Conservation (phyloP, 2,797 vertebrate genomes). For the Tauraco hartlaubi region DNA sequence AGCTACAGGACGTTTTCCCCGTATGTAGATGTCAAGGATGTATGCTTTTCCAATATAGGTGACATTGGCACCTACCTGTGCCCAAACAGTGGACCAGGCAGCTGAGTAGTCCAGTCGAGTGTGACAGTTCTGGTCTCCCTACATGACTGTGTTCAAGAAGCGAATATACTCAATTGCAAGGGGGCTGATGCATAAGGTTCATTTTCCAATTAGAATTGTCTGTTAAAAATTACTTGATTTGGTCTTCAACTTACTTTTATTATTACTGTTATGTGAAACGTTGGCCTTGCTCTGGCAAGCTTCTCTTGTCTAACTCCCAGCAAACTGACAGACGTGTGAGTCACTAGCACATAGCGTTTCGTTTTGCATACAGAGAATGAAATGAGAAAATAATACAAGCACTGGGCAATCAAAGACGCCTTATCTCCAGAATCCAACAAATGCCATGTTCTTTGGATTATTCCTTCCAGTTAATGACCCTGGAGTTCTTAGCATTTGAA, state of each 20-base stretch:
- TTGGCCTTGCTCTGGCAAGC: not conserved
- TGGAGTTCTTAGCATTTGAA: not conserved
- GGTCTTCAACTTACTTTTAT: not conserved
- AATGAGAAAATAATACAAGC: not conserved
- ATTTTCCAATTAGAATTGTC: not conserved
- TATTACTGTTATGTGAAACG: not conserved
- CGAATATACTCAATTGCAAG: not conserved
- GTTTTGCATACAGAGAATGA: not conserved
- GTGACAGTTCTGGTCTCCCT: not conserved
- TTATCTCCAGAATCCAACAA: not conserved
- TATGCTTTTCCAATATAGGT: not conserved
- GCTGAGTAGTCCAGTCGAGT: accelerated
- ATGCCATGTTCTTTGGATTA: not conserved
- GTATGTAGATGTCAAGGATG: not conserved
- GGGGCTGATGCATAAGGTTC: not conserved
- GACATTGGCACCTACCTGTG: not conserved
- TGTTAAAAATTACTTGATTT: not conserved
- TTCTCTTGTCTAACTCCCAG: not conserved
- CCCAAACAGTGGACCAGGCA: not conserved
- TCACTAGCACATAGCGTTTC: not conserved
- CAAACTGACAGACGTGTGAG: not conserved
- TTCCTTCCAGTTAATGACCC: not conserved
- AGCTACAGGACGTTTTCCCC: not conserved
- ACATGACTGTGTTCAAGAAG: accelerated
- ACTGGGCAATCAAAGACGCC: not conserved